Evolutionary conservation across 2,888 invertebrate species (phyloP).

Genomic region (Dexiosoma caninum): DNA sequence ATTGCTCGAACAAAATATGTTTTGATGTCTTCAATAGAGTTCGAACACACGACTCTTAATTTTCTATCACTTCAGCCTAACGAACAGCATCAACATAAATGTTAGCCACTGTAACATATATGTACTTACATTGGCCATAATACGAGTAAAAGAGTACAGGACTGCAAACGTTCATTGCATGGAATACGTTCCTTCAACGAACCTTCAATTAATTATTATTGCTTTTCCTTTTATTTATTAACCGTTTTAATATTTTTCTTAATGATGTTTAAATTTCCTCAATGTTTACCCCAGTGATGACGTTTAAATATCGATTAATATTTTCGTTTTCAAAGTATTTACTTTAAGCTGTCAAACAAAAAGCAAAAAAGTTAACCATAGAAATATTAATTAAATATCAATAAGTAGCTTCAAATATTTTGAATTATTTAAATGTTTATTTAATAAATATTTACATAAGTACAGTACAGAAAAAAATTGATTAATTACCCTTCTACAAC

Average conservation of each 20-base stretch:
- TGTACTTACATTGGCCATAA: too few relatives aligned
- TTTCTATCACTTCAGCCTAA: too few relatives aligned
- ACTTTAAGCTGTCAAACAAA: background rate
- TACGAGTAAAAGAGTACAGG: too few relatives aligned
- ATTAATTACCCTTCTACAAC: background rate
- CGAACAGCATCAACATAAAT: too few relatives aligned
- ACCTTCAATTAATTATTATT: constrained; percentile 11
- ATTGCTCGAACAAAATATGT: too few relatives aligned
- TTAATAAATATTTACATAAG: background rate
- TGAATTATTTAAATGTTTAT: background rate
- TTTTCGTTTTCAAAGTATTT: background rate
- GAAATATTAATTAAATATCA: background rate
- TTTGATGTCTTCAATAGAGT: too few relatives aligned
- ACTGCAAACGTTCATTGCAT: too few relatives aligned
- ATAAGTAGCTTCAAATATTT: background rate
- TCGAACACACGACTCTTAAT: too few relatives aligned
- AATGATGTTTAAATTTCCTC: background rate
- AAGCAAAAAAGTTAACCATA: background rate
- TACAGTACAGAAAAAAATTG: background rate
- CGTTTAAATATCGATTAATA: background rate
- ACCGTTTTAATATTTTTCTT: background rate
- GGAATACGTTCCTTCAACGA: background rate
- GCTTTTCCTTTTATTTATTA: background rate
- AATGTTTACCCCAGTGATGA: background rate
- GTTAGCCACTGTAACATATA: too few relatives aligned